These are phyloP conservation scores for Uria aalge DNA, from an alignment of 2,113 vertebrate genomes.

Conservation along the genomic window DNA sequence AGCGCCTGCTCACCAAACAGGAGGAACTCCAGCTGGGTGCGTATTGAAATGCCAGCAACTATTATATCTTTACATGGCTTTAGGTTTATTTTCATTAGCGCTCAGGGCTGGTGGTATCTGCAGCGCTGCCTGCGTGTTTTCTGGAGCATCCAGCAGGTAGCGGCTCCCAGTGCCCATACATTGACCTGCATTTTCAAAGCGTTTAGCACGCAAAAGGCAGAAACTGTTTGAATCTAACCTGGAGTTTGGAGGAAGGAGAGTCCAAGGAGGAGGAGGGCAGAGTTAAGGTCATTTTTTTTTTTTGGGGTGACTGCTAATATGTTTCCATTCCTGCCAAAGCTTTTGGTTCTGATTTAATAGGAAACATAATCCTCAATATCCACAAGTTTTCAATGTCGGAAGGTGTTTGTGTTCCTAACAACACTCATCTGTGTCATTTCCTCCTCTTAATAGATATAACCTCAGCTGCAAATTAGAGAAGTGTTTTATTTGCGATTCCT, in stretches of 20 bases:
- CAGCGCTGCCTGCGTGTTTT: not conserved
- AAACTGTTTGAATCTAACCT: not conserved
- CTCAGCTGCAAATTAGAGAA: not conserved
- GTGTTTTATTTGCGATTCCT: conserved; percentile 17
- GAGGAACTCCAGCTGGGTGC: not conserved
- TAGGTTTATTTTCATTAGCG: not conserved
- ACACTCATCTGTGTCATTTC: not conserved
- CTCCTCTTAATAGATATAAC: not conserved
- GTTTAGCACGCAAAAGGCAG: not conserved
- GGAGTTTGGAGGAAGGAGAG: not conserved
- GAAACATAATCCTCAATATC: not conserved
- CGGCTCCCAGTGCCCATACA: not conserved
- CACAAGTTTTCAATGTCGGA: not conserved
- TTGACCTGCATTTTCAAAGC: not conserved
- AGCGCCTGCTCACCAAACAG: not conserved
- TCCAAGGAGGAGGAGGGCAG: not conserved
- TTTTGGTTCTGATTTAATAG: not conserved
- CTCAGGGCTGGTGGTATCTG: not conserved
- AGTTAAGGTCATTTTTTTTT: not conserved
- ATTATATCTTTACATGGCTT: not conserved
- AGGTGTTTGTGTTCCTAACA: not conserved
- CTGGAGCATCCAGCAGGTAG: not conserved
- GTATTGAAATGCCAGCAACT: not conserved
- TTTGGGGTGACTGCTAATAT: not conserved
- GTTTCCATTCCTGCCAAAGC: not conserved